phyloP scores from a whole-genome alignment of 1,140 invertebrate genomes.

The Cryptotermes secundus region DNA sequence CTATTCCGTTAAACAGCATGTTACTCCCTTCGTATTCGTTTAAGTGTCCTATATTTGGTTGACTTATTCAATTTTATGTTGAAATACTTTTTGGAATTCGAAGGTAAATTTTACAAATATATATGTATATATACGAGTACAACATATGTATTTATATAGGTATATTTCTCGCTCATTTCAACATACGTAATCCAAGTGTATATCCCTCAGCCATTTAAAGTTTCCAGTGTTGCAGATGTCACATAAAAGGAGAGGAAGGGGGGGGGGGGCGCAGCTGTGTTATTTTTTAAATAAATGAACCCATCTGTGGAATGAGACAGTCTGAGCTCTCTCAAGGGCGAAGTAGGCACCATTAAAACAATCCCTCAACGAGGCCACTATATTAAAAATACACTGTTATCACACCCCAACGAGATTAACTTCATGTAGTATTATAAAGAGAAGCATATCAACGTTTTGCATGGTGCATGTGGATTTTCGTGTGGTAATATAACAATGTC shows the following conservation, averaged over 20 bases:
- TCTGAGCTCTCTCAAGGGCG: not conserved
- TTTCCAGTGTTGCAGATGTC: not conserved
- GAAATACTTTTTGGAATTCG: no score
- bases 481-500: not conserved
- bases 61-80: no score
- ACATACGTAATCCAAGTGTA: not conserved
- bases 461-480: not conserved
- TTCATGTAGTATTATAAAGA: not conserved
- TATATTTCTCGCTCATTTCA: not conserved
- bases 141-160: no score
- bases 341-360: not conserved
- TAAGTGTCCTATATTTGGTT: no score
- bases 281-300: conserved; percentile 19
- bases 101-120: no score
- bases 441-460: not conserved
- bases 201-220: not conserved
- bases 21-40: no score
- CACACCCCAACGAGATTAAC: not conserved
- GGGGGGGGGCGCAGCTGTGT: not conserved
- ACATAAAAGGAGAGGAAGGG: not conserved
- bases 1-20: no score
- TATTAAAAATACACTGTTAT: not conserved
- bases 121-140: no score
- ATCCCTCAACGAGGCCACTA: not conserved
- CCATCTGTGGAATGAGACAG: conserved; percentile 4